Conservation (phyloP, 2,888 invertebrate genomes). For the Matsumyia berberina region DNA sequence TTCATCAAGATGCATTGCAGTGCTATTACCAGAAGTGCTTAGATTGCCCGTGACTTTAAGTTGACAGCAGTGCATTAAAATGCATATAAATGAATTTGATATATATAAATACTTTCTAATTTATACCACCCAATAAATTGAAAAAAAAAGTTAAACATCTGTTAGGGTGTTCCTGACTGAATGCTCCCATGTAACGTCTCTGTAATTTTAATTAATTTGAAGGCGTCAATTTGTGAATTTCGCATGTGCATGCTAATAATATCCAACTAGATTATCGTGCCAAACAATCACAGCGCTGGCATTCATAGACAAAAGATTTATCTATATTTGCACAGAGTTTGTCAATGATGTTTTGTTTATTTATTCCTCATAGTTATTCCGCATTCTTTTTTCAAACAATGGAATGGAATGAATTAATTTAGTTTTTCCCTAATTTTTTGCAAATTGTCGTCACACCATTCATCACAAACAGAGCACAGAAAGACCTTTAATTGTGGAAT, state of each 20-base stretch:
- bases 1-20: too few relatives aligned
- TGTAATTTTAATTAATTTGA: not conserved
- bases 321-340: not conserved
- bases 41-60: too few relatives aligned
- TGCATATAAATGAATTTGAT: too few relatives aligned
- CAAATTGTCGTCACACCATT: constrained; percentile 3
- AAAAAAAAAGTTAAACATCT: too few relatives aligned
- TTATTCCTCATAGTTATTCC: not conserved
- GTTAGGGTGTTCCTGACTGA: too few relatives aligned
- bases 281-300: not conserved
- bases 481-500: not conserved
- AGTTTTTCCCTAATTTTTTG: not conserved
- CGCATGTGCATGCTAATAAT: not conserved
- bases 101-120: too few relatives aligned
- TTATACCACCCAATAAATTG: too few relatives aligned
- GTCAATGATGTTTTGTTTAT: not conserved
- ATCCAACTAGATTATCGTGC: not conserved
- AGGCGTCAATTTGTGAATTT: not conserved
- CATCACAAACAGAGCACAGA: not conserved
- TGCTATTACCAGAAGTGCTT: too few relatives aligned
- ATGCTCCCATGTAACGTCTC: too few relatives aligned
- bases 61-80: too few relatives aligned
- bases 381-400: constrained; percentile 1
- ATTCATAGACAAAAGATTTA: not conserved
- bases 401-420: constrained; percentile 2